phyloP scores from a whole-genome alignment of 2,797 vertebrate species.

The Etheostoma perlongum region DNA sequence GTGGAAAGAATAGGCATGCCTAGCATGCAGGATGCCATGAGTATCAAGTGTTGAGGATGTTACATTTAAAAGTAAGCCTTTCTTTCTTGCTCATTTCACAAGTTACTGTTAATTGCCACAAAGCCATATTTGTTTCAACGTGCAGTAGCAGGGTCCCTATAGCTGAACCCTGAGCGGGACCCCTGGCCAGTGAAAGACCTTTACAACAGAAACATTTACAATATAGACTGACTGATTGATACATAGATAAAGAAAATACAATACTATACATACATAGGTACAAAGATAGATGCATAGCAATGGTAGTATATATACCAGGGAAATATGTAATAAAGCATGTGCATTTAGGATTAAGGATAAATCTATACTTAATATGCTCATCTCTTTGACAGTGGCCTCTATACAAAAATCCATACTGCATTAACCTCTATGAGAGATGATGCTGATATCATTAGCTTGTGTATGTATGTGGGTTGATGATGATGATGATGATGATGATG shows the following conservation, averaged over 20 bases:
- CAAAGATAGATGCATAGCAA: not conserved
- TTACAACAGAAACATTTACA: not conserved
- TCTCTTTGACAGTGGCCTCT: conserved; percentile 53
- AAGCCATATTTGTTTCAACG: no score
- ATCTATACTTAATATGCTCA: conserved; percentile 46
- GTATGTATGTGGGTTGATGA: conserved; percentile 38
- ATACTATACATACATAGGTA: not conserved
- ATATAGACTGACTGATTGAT: not conserved
- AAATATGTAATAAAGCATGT: conserved; percentile 48
- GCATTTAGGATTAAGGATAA: conserved; percentile 55
- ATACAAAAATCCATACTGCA: conserved; percentile 75
- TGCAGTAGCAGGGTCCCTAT: not conserved
- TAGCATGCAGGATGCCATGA: no score
- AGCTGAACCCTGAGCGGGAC: not conserved
- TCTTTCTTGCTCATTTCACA: not conserved
- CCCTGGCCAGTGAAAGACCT: not conserved
- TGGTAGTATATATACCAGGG: conserved; percentile 7
- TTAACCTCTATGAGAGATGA: conserved; percentile 70
- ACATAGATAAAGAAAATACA: conserved; percentile 1
- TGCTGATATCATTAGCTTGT: conserved; percentile 63
- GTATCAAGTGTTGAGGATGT: no score
- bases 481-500: conserved; percentile 26
- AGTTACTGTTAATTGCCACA: not conserved
- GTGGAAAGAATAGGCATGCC: not conserved
- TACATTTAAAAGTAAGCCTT: no score